Base-by-base conservation (phyloP, 2,797 vertebrate genomes). In the Amniataba percoides region DNA sequence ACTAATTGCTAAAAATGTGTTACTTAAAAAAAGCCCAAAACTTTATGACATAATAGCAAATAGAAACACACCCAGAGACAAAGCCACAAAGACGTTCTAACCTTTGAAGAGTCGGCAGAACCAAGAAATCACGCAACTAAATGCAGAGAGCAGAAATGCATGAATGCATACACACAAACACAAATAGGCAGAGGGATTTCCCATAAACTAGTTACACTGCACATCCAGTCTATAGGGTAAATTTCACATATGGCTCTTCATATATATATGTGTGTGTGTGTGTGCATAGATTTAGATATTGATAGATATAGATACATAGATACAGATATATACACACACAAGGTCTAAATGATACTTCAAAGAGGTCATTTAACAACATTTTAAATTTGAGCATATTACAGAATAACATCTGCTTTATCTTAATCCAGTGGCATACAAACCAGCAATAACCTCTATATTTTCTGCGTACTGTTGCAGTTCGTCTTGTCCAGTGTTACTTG, bases 171-270 rank as follows among this genome's bases (percentile, higher is more conserved):
- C 58, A 40, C 52, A n/a, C 67, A 43, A 27, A 51, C 46, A 40
- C 18, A 11, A 8, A 36, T 16, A 72, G n/a, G 71, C 21, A 19
- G 5, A 62, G n/a, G 49, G 52, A 62, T 46, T 87, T 87, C 78
- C 71, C 70, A 78, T 80, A 74, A 84, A 77, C 8, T 2, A 11
- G 3, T 49, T n/a, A 7, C 27, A 31, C 62, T 71, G 77, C 81
- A 87, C 79, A 88, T 75, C 88, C 67, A 84, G 27, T 40, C 18
- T 19, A 31, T 31, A 5, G 27, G 27, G 3, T 31, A 27, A 18
- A 48, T 42, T 59, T 66, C 13, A 51, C 9, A 60, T 53, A 42
- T 56, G 9, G 39, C 8, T 4, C 18, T 31, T 48, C 12, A 51
- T 10, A 23, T 23, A 1, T 23, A 53, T 52, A 27, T 16, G 58